A percentile compares a stretch with the other conserved stretches of the same genome.
phyloP scores from a whole-genome alignment of 2,797 vertebrate species.

The Paedocypris micromegethes region DNA sequence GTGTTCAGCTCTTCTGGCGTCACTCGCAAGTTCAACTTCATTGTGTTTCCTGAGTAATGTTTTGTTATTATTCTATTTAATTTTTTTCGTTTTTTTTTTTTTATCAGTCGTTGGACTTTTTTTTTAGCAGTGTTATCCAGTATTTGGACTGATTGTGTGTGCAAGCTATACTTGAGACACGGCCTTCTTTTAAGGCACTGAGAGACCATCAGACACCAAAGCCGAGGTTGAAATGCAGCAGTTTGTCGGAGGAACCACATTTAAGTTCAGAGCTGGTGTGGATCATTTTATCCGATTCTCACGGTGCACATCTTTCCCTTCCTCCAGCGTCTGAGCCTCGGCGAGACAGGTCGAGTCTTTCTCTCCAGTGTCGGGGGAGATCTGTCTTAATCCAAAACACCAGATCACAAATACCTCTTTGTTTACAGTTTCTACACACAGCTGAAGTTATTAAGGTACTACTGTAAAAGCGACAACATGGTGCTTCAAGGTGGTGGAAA shows the following conservation, averaged over 20 bases:
- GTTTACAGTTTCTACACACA: slow-evolving; percentile 97
- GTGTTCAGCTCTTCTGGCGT: slow-evolving; percentile 61
- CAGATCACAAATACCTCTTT: slow-evolving; percentile 96
- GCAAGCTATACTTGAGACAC: slow-evolving; percentile 78
- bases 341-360: slow-evolving; percentile 64
- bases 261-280: slow-evolving; percentile 21
- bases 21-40: slow-evolving; percentile 68
- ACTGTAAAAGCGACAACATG: slow-evolving; percentile 95
- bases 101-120: slow-evolving; percentile 76
- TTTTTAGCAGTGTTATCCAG: slow-evolving; percentile 89
- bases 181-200: slow-evolving; percentile 74
- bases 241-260: slow-evolving; percentile 33
- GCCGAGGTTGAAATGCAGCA: slow-evolving; percentile 45
- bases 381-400: slow-evolving; percentile 85
- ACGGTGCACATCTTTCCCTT: slow-evolving; percentile 47
- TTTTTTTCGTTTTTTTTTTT: slow-evolving; percentile 66
- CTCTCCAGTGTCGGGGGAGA: slow-evolving; percentile 84
- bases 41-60: slow-evolving; percentile 71
- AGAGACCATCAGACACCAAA: slow-evolving; percentile 48
- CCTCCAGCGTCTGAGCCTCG: slow-evolving; percentile 75
- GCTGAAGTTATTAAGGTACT: slow-evolving; percentile 90
- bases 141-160: slow-evolving; percentile 78
- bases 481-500: slow-evolving; percentile 87
- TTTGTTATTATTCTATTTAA: slow-evolving; percentile 88
- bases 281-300: slow-evolving; percentile 30